phyloP scores from a whole-genome alignment of 2,888 invertebrate species.

The Taphrorychus bicolor region DNA sequence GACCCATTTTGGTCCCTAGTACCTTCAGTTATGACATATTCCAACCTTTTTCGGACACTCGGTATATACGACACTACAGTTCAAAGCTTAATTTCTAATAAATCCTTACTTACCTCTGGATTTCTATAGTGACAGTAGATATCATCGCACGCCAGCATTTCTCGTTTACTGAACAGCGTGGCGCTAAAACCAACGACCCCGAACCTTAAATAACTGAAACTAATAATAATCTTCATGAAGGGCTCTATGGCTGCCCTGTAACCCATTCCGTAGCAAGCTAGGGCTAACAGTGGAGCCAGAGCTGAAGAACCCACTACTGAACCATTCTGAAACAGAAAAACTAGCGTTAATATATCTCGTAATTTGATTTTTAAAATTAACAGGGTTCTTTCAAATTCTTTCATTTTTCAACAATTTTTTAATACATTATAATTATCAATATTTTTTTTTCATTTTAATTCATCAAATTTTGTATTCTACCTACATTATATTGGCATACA shows the following conservation, averaged over 20 bases:
- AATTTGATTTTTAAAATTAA: too few relatives aligned
- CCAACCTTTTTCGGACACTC: not conserved
- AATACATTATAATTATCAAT: too few relatives aligned
- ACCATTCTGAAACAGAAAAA: slow-evolving; percentile 66
- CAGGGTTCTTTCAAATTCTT: too few relatives aligned
- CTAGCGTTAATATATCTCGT: too few relatives aligned
- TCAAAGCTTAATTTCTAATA: not conserved
- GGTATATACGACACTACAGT: too few relatives aligned
- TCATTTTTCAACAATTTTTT: too few relatives aligned
- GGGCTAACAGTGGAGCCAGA: slow-evolving; percentile 64
- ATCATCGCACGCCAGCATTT: slow-evolving; percentile 67
- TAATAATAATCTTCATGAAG: slow-evolving; percentile 65
- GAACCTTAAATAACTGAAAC: slow-evolving; percentile 71
- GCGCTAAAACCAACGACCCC: slow-evolving; percentile 67
- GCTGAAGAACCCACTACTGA: slow-evolving; percentile 67
- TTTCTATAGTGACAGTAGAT: slow-evolving; percentile 66
- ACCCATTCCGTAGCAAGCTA: slow-evolving; percentile 71
- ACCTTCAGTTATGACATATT: too few relatives aligned
- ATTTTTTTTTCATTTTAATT: too few relatives aligned
- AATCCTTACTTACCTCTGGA: slow-evolving; percentile 53
- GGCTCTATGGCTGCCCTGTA: slow-evolving; percentile 65
- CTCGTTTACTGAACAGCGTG: slow-evolving; percentile 68
- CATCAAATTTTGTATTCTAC: too few relatives aligned
- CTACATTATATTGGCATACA: too few relatives aligned
- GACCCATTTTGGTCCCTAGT: too few relatives aligned